phyloP scores from a whole-genome alignment of 2,113 vertebrate genomes.

The Leuciscus idus region DNA sequence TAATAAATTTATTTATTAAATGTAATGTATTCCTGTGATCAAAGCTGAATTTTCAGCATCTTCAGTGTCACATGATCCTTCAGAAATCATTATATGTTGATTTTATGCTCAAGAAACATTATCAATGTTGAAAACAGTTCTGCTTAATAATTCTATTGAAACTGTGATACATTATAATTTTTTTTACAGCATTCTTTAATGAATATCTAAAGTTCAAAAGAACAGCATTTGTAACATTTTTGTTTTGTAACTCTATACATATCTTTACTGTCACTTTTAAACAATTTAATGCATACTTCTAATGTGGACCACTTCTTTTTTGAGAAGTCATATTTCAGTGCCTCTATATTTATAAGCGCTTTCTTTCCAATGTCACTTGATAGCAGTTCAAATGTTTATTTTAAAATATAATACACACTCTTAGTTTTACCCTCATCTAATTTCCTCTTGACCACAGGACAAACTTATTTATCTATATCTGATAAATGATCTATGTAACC shows the following conservation, averaged over 20 bases:
- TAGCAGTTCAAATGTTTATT: not conserved
- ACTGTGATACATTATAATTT: not conserved
- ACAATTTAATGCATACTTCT: not conserved
- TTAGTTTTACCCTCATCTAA: not conserved
- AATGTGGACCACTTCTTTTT: too few relatives aligned
- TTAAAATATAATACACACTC: not conserved
- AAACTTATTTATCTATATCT: not conserved
- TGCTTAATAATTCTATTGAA: not conserved
- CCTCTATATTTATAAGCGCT: not conserved
- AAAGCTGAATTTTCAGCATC: too few relatives aligned
- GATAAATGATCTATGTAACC: conserved; percentile 31
- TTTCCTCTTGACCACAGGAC: not conserved
- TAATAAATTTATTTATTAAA: too few relatives aligned
- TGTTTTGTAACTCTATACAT: not conserved
- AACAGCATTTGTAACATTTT: too few relatives aligned
- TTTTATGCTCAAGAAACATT: not conserved
- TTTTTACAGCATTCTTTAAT: not conserved
- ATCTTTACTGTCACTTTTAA: not conserved
- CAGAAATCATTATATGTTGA: not conserved
- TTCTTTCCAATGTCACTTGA: conserved; percentile 11
- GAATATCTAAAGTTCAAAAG: too few relatives aligned
- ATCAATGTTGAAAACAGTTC: not conserved
- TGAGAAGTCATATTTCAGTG: not conserved
- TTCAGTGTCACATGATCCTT: not conserved
- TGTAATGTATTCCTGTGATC: too few relatives aligned